phyloP scores from a whole-genome alignment of 1,140 invertebrate species.

The Hormaphis cornu region DNA sequence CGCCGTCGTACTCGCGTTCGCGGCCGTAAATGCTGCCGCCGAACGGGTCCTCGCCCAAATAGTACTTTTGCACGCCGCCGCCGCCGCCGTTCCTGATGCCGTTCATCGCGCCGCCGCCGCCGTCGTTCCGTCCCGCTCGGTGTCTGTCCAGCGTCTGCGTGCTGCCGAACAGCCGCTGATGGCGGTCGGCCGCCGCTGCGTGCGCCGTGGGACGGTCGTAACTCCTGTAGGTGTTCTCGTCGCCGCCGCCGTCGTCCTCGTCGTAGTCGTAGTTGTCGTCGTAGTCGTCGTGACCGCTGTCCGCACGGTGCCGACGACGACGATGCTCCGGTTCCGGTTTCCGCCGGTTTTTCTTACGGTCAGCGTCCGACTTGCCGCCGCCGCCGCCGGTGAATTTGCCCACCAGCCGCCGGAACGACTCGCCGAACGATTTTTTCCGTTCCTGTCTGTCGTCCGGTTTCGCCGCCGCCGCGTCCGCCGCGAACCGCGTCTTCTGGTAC shows the following conservation, averaged over 20 bases:
- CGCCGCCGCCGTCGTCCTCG: constrained; percentile 38
- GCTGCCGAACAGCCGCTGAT: constrained; percentile 33
- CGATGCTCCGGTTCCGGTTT: constrained; percentile 30
- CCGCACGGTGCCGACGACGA: constrained; percentile 42
- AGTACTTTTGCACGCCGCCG: constrained; percentile 56
- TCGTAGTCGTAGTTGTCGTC: constrained; percentile 38
- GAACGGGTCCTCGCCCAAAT: constrained; percentile 72
- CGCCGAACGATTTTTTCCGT: constrained; percentile 44
- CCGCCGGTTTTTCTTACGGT: constrained; percentile 33
- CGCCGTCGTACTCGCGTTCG: constrained; percentile 64
- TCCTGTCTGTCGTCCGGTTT: constrained; percentile 49
- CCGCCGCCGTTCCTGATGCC: constrained; percentile 29
- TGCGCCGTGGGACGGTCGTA: constrained; percentile 34
- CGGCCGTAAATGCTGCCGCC: constrained; percentile 66
- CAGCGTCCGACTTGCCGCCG: not conserved
- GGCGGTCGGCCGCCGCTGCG: not conserved
- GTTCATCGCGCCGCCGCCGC: not conserved
- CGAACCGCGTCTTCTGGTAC: constrained; percentile 57
- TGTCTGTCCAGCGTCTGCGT: constrained; percentile 37
- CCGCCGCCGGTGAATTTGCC: constrained; percentile 65
- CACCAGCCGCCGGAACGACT: constrained; percentile 63
- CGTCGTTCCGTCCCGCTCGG: constrained; percentile 35
- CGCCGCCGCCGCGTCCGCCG: constrained; percentile 53
- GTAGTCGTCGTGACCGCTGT: not conserved
- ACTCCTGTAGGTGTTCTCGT: constrained; percentile 32